Conservation (phyloP, 2,888 invertebrate genomes). For the Rhamphomyia laevipes region DNA sequence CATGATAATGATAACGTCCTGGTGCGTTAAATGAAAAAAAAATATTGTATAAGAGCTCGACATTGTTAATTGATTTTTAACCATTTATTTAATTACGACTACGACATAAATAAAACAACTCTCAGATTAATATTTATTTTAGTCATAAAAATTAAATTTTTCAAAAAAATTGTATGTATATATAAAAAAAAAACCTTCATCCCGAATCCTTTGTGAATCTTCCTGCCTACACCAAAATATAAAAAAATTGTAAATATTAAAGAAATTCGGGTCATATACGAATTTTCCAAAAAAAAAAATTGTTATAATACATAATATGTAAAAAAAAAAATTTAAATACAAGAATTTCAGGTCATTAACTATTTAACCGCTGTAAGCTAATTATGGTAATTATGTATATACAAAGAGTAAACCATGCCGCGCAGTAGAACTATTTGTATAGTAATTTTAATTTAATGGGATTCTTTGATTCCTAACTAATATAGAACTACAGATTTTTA, state of each 20-base stretch:
- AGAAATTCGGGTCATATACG: background rate
- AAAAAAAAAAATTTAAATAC: background rate
- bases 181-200: background rate
- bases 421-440: too few relatives aligned
- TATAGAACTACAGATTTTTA: too few relatives aligned
- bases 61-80: background rate
- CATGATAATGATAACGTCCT: too few relatives aligned
- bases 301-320: background rate
- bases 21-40: too few relatives aligned
- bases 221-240: background rate
- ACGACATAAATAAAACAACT: background rate
- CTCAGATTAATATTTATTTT: background rate
- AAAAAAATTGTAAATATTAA: background rate
- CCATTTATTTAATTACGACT: background rate
- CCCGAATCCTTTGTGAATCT: too few relatives aligned
- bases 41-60: background rate
- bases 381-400: slow-evolving; percentile 13
- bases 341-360: slow-evolving; percentile 12
- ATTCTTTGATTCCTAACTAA: too few relatives aligned
- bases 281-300: background rate
- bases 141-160: background rate
- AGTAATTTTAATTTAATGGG: too few relatives aligned
- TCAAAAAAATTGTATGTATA: background rate
- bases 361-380: slow-evolving; percentile 15
- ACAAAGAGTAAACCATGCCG: too few relatives aligned